These are phyloP conservation scores for Clamator glandarius DNA, from an alignment of 2,797 vertebrate species.

Conservation along the genomic window DNA sequence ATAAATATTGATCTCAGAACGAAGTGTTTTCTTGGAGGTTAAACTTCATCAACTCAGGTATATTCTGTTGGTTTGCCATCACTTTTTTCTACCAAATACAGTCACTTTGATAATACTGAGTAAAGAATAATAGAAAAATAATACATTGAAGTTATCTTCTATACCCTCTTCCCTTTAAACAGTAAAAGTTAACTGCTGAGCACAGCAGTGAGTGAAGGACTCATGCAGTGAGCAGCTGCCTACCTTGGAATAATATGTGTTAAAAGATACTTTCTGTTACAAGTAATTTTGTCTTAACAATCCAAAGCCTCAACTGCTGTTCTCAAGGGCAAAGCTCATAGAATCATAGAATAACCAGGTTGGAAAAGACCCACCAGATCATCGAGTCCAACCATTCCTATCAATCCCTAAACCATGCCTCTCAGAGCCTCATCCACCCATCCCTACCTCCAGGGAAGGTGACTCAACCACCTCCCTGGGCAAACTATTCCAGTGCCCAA, in stretches of 20 bases:
- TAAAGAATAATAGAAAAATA: not conserved
- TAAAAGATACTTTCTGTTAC: conserved; percentile 71
- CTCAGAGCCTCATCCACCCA: too few species aligned
- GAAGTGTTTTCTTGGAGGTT: not conserved
- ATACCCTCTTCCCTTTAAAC: not conserved
- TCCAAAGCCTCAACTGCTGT: conserved; percentile 36
- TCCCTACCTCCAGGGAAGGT: too few species aligned
- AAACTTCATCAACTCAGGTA: not conserved
- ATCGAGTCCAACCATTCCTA: too few species aligned
- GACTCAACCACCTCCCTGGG: too few species aligned
- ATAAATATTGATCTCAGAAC: not conserved
- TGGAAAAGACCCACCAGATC: too few species aligned
- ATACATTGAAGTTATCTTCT: not conserved
- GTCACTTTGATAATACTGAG: not conserved
- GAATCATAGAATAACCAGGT: too few species aligned
- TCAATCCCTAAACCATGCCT: too few species aligned
- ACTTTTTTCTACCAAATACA: not conserved
- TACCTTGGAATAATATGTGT: conserved; percentile 63
- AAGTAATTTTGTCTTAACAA: conserved; percentile 64
- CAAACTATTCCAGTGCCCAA: too few species aligned
- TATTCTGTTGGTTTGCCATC: not conserved
- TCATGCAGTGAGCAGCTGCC: conserved; percentile 70
- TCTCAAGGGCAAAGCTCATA: conserved; percentile 74
- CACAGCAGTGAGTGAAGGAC: conserved; percentile 44
- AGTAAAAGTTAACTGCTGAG: conserved; percentile 57